Evolutionary conservation across 1,140 invertebrate genomes (phyloP), one percentile per base, ranked within the genome.

Genomic region (Drosophila nikananu): DNA sequence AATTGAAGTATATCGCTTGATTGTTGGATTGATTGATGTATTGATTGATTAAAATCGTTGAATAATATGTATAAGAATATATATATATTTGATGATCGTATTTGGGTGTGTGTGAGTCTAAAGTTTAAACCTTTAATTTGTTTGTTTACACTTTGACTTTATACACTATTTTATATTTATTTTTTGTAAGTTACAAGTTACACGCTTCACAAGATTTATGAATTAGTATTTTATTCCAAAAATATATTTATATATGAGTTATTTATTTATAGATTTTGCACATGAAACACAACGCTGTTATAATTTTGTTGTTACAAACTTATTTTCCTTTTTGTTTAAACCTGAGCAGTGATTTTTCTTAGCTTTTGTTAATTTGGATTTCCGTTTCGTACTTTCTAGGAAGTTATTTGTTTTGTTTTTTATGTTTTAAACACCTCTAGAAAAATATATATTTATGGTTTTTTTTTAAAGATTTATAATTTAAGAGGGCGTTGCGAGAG

Each of bases 251-350:
- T 80, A 25, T 80, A 58, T 82, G 19, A 77, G 66, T 66, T 82
- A 73, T 67, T 60, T 52, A 37, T 57, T 51, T 66, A 55, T 55
- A 72, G 75, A 80, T 86, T 84, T 90, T 87, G 73, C 84, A 87
- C 84, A 87, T 75, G 71, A 89, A 87, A 89, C 81, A 87, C 84
- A 89, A 89, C 81, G 65, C 84, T 59, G 52, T 49, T 68, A 67
- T 72, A 66, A 35, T 41, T 58, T 58, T 76, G 30, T 66, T 70
- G 27, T 70, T 64, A 30, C 19, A 63, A 63, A 52, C 32, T 52
- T 77, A 23, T 19, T 46, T 42, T 57, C 61, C 39, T 54, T 42
- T 68, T 64, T 39, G 32, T 52, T 44, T 65, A 73, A 80, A 79
- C 78, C 81, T 89, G 81, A 89, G 84, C 77, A 81, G 71, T 81